Conservation (phyloP, 2,888 invertebrate genomes). For the Cataglyphis cursor region DNA sequence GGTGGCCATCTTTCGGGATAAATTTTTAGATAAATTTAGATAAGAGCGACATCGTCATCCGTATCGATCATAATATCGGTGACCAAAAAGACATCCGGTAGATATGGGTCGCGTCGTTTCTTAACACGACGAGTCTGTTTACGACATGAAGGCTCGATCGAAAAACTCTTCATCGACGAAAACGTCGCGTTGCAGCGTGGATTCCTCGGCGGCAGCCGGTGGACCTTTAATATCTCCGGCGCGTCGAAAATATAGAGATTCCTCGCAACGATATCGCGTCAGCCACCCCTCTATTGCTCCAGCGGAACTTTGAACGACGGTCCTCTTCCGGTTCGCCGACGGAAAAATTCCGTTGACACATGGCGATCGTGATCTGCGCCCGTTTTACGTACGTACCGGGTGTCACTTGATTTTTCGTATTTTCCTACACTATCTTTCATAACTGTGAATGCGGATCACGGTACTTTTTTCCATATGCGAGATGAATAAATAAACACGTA, state of each 20-base stretch:
- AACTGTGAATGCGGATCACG: neutral
- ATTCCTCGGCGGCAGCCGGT: conserved; percentile 17
- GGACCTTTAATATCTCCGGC: conserved; percentile 43
- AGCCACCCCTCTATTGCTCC: conserved; percentile 8
- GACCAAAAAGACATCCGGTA: neutral
- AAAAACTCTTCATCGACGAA: conserved; percentile 32
- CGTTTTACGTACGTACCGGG: conserved; percentile 8
- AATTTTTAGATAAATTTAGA: conserved; percentile 26
- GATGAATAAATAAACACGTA: neutral
- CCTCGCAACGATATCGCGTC: conserved; percentile 4
- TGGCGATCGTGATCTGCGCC: conserved; percentile 16
- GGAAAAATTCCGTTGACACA: conserved; percentile 26
- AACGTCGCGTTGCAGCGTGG: neutral
- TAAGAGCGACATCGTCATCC: neutral
- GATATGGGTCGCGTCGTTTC: neutral
- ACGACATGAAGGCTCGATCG: neutral
- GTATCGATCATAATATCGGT: neutral
- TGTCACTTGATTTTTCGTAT: neutral
- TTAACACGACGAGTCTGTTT: neutral
- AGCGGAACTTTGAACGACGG: conserved; percentile 21
- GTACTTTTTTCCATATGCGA: neutral
- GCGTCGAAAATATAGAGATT: conserved; percentile 49
- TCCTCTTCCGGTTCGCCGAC: conserved; percentile 10
- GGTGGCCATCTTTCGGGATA: neutral
- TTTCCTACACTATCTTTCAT: neutral